Conservation (phyloP, 2,113 vertebrate species). For the Panthera uncia region DNA sequence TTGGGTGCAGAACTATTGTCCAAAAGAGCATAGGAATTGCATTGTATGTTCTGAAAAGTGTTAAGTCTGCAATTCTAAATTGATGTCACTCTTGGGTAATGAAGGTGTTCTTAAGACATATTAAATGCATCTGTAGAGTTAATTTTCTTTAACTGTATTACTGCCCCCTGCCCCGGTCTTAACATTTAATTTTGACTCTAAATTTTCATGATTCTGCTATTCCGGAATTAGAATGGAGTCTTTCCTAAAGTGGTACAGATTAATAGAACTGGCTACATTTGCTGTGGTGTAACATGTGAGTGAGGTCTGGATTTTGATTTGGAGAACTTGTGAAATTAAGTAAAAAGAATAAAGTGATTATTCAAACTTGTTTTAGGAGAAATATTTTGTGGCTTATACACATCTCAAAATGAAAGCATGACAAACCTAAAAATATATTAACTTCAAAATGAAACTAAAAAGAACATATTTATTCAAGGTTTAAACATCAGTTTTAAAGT, state of each 20-base stretch:
- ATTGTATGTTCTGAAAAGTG: neutral
- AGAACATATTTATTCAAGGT: neutral
- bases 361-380: neutral
- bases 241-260: neutral
- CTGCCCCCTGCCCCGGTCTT: neutral
- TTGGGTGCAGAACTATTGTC: neutral
- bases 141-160: neutral
- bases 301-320: neutral
- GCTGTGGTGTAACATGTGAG: neutral
- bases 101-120: neutral
- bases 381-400: neutral
- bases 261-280: neutral
- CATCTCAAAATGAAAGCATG: neutral
- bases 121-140: neutral
- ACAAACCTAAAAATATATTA: neutral
- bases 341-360: neutral
- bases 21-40: neutral
- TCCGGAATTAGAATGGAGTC: neutral
- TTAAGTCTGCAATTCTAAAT: neutral
- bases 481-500: conserved; percentile 29
- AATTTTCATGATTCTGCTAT: neutral
- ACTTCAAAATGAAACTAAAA: conserved; percentile 13
- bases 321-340: neutral
- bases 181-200: neutral
- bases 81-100: neutral